These are phyloP conservation scores for Meda fulgida DNA, from an alignment of 2,797 vertebrate species.

Conservation along the genomic window DNA sequence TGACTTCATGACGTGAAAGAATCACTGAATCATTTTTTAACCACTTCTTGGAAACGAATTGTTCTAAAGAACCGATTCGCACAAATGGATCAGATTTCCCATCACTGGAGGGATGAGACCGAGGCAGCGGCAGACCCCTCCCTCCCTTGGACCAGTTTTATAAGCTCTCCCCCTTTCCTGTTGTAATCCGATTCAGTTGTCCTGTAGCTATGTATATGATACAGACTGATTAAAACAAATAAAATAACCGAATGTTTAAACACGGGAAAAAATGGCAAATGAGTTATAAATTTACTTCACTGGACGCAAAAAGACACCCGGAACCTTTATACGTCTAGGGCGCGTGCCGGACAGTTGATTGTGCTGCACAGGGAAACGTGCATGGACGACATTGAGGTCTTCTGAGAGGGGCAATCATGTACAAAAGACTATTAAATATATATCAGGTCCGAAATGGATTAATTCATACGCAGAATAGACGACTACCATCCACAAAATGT, in stretches of 20 bases:
- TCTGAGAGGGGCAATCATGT: constrained; percentile 66
- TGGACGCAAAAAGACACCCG: neutral
- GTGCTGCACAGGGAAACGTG: constrained; percentile 57
- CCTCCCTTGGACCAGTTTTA: constrained; percentile 2
- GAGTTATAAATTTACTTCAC: neutral
- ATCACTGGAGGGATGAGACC: constrained; percentile 9
- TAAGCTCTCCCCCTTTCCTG: neutral
- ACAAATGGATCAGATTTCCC: neutral
- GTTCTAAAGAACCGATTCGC: neutral
- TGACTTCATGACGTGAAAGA: neutral
- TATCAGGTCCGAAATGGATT: constrained; percentile 51
- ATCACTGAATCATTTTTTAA: neutral
- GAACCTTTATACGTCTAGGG: constrained; percentile 35
- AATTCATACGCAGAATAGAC: constrained; percentile 24
- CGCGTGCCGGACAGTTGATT: constrained; percentile 9
- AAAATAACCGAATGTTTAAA: neutral
- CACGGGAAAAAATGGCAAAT: neutral
- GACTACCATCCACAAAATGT: constrained; percentile 52
- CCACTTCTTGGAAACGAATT: neutral
- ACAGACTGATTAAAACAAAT: neutral
- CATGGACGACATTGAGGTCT: constrained; percentile 65
- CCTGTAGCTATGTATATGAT: neutral
- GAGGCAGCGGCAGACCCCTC: neutral
- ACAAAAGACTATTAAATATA: constrained; percentile 59
- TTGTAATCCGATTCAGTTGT: neutral